A percentile compares a stretch with the other conserved stretches of the same genome.
phyloP scores from a whole-genome alignment of 2,113 vertebrate species.

The Raja brachyura region DNA sequence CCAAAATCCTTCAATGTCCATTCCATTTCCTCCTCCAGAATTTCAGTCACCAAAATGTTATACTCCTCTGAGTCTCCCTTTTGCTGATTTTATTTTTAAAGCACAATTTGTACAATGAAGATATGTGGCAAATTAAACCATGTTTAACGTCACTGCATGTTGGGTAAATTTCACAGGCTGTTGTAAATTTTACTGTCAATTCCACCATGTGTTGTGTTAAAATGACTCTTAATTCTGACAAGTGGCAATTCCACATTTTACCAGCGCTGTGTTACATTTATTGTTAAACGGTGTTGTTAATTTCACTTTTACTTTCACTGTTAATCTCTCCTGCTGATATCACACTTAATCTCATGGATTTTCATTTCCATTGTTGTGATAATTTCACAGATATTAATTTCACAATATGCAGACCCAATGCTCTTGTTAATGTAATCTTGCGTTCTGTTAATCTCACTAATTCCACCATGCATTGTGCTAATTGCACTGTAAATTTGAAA shows the following conservation, averaged over 20 bases:
- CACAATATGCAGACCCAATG: background rate
- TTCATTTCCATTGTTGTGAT: background rate
- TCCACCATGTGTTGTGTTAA: background rate
- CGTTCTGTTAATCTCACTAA: background rate
- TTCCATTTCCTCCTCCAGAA: no score
- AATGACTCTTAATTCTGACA: no score
- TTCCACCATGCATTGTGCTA: no score
- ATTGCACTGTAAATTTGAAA: background rate
- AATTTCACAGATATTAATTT: background rate
- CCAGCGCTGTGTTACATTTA: no score
- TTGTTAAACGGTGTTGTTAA: background rate
- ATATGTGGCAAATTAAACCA: background rate
- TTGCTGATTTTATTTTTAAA: background rate
- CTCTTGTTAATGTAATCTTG: background rate
- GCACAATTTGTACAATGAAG: background rate
- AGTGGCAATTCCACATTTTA: background rate
- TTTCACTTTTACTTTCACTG: background rate
- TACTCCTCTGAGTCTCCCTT: background rate
- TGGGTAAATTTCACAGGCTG: background rate
- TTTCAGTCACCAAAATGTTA: no score
- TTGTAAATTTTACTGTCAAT: background rate
- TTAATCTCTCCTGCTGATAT: background rate
- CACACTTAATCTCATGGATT: background rate
- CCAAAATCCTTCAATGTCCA: no score
- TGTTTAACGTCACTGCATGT: background rate